These are phyloP conservation scores for Caerostris darwini DNA, from an alignment of 1,140 invertebrate species.

Conservation along the genomic window DNA sequence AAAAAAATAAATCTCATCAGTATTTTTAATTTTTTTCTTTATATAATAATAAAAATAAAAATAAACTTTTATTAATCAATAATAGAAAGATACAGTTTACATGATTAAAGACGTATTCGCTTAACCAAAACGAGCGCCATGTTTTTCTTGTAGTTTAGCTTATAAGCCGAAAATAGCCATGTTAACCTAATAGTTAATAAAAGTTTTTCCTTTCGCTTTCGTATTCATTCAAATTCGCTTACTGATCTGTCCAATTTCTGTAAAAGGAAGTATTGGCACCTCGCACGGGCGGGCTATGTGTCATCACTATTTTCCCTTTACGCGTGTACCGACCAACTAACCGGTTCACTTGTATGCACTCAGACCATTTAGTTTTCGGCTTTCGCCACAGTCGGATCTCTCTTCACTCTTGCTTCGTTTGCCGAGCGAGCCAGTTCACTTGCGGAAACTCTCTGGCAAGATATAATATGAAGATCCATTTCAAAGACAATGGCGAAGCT, in stretches of 20 bases:
- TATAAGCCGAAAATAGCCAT: too few species aligned
- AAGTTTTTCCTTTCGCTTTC: too few species aligned
- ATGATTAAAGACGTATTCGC: too few species aligned
- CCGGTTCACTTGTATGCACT: not conserved
- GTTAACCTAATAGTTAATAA: too few species aligned
- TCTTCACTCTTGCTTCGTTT: not conserved
- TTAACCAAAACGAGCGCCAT: too few species aligned
- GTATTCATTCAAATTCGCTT: too few species aligned
- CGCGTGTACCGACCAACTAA: not conserved
- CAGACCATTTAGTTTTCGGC: not conserved
- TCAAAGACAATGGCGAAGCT: conserved; percentile 62
- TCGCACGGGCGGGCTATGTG: not conserved
- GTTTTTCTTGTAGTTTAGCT: too few species aligned
- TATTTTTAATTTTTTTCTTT: too few species aligned
- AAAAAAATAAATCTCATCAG: too few species aligned
- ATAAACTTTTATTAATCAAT: too few species aligned
- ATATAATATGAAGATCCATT: conserved; percentile 69
- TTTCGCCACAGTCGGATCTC: not conserved
- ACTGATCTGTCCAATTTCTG: not conserved
- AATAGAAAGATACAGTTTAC: too few species aligned
- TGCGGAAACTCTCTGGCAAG: not conserved
- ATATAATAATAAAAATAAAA: too few species aligned
- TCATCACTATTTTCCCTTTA: not conserved
- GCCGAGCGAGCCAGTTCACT: not conserved
- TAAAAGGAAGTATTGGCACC: not conserved